phyloP scores from a whole-genome alignment of 2,113 vertebrate species.

The Chloebia gouldiae region DNA sequence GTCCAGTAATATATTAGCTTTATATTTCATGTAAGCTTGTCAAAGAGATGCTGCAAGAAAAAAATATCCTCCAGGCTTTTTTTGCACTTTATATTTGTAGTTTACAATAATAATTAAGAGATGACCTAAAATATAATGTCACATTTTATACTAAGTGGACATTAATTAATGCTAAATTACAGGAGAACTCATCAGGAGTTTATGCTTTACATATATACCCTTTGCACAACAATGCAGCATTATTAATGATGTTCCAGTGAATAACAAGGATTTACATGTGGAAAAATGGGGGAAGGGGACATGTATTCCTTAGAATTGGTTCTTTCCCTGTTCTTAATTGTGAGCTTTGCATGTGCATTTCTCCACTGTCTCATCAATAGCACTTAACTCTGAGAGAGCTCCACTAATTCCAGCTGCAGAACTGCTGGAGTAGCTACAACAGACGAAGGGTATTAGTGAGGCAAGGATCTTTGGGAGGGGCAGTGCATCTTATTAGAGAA shows the following conservation, averaged over 20 bases:
- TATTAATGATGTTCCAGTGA: constrained; percentile 41
- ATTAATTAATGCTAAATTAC: constrained; percentile 44
- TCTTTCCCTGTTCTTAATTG: neutral
- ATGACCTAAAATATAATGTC: constrained; percentile 41
- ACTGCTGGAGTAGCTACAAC: neutral
- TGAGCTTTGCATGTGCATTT: neutral
- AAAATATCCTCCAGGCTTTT: neutral
- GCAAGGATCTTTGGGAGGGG: neutral
- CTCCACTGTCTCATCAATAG: neutral
- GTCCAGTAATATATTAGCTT: neutral
- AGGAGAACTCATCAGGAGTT: constrained; percentile 2
- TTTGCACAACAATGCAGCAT: neutral
- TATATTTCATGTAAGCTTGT: constrained; percentile 7
- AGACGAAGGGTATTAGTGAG: neutral
- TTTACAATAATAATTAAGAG: neutral
- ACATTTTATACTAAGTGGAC: constrained; percentile 39
- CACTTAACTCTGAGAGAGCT: neutral
- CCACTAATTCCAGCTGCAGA: neutral
- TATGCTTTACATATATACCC: constrained; percentile 34
- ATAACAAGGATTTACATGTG: neutral
- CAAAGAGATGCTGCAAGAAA: constrained; percentile 27
- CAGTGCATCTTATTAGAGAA: neutral
- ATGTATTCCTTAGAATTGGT: neutral
- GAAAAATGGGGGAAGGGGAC: neutral
- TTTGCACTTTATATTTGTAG: neutral